Evolutionary conservation across 2,113 vertebrate genomes (phyloP).

Genomic region (Chloroceryle aenea): DNA sequence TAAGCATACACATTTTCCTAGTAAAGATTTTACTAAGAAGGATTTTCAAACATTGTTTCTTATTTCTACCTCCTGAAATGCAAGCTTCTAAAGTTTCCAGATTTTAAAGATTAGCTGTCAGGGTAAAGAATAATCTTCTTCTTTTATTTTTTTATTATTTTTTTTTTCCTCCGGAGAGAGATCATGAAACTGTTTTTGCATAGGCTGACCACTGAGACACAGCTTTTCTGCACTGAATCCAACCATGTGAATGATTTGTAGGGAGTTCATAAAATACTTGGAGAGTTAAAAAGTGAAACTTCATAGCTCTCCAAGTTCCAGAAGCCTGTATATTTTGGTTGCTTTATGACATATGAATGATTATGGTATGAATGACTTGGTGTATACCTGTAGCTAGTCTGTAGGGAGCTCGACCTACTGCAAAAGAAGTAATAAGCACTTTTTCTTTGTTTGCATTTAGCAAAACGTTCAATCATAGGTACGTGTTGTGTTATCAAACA

Average conservation of each 20-base stretch:
- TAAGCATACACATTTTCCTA: background rate
- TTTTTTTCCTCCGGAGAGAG: background rate
- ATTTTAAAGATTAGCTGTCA: conserved; percentile 32
- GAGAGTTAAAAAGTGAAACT: conserved; percentile 4
- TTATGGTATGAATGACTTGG: background rate
- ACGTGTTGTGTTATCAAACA: background rate
- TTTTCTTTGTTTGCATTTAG: background rate
- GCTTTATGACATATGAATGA: background rate
- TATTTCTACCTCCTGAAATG: conserved; percentile 4
- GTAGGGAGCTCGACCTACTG: background rate
- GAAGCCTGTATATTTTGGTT: conserved; percentile 6
- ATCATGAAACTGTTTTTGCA: background rate
- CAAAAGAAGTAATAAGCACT: too few relatives aligned
- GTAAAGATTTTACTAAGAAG: conserved; percentile 10
- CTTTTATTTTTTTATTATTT: background rate
- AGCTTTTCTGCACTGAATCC: background rate
- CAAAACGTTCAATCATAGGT: background rate
- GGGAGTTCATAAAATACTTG: background rate
- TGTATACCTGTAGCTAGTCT: background rate
- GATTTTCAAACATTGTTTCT: conserved; percentile 28
- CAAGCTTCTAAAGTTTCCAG: conserved; percentile 13
- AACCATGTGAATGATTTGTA: background rate
- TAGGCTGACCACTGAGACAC: background rate
- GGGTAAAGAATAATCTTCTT: background rate
- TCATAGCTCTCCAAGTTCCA: background rate